phyloP scores from a whole-genome alignment of 30 jellyfish, hydroid and myxozoan species.

The Thelohanellus kitauei region DNA sequence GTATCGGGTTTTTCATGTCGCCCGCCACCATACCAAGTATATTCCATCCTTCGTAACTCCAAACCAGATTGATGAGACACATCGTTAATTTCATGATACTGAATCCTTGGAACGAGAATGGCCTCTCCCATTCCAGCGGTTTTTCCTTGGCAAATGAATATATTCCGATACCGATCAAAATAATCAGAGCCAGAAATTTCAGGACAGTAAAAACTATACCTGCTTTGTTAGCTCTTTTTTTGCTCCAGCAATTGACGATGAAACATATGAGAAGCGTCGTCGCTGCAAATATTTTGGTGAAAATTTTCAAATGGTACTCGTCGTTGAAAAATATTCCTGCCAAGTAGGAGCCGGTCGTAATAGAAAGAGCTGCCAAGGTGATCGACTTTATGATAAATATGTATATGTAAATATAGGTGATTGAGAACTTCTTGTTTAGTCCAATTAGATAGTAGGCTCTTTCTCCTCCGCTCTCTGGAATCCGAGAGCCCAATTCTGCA shows the following conservation, averaged over 20 bases:
- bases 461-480: neutral
- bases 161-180: neutral
- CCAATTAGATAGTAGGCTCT: neutral
- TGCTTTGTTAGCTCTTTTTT: neutral
- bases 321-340: neutral
- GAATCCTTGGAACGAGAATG: neutral
- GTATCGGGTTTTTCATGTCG: neutral
- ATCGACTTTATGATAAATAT: no score
- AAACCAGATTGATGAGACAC: neutral
- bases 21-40: neutral
- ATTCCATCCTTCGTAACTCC: constrained; percentile 1
- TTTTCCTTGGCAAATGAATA: neutral
- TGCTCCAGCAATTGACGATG: neutral
- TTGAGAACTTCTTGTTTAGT: no score
- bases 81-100: no score
- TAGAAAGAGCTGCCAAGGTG: neutral
- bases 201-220: neutral
- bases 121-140: neutral
- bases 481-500: neutral
- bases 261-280: no score
- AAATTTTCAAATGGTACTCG: neutral
- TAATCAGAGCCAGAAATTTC: neutral
- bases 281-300: neutral
- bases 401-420: no score
- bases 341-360: neutral